Evolutionary conservation across 2,888 invertebrate genomes (phyloP).

Genomic region (Drosophila borealis): DNA sequence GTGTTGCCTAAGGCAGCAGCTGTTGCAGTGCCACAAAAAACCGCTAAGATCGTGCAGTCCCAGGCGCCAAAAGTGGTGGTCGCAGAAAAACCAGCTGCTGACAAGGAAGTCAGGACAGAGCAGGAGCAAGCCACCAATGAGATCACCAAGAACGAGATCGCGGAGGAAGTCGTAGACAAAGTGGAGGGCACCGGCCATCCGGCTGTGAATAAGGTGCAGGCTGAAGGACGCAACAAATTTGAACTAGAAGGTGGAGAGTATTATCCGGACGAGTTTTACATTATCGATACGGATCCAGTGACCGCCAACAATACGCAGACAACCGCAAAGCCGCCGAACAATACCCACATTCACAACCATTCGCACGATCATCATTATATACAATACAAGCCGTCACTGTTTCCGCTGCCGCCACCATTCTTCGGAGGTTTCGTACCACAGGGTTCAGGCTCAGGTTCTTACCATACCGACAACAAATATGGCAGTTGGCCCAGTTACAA

Average conservation of each 20-base stretch:
- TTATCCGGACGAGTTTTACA: constrained; percentile 5
- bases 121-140: background rate
- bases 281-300: constrained; percentile 1
- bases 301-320: background rate
- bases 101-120: background rate
- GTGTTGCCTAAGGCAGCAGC: background rate
- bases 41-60: background rate
- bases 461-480: constrained; percentile 12
- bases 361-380: constrained; percentile 17
- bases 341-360: background rate
- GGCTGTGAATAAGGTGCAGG: background rate
- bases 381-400: constrained; percentile 30
- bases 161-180: background rate
- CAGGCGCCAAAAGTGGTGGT: background rate
- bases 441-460: background rate
- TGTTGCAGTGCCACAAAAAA: background rate
- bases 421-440: constrained; percentile 4
- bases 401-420: constrained; percentile 23
- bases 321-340: background rate
- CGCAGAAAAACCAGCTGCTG: background rate
- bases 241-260: background rate
- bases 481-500: background rate
- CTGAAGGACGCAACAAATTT: constrained; percentile 17
- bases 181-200: constrained; percentile 16
- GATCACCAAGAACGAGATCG: background rate